phyloP scores from a whole-genome alignment of 2,888 invertebrate species.

The Tetanocera ferruginea region DNA sequence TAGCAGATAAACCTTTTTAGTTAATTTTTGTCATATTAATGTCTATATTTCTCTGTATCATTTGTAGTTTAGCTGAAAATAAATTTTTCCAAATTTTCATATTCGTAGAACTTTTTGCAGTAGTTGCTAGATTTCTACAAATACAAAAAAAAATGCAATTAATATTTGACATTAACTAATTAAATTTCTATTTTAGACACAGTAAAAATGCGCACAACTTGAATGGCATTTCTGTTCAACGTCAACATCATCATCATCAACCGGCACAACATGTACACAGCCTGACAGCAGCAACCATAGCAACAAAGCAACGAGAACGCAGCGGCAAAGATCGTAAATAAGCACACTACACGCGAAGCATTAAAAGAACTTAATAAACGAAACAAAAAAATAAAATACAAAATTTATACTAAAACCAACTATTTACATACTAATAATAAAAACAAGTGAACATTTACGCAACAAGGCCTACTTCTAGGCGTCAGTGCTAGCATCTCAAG shows the following conservation, averaged over 20 bases:
- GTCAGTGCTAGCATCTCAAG: neutral
- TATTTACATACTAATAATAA: neutral
- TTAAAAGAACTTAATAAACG: neutral
- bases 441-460: neutral
- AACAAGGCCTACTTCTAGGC: neutral
- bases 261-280: slow-evolving; percentile 45
- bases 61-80: slow-evolving; percentile 35
- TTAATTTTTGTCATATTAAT: neutral
- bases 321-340: slow-evolving; percentile 62
- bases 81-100: slow-evolving; percentile 4
- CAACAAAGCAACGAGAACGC: slow-evolving; percentile 56
- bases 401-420: neutral
- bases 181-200: slow-evolving; percentile 51
- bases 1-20: too few species aligned
- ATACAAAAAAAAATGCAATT: slow-evolving; percentile 15
- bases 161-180: slow-evolving; percentile 33
- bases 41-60: slow-evolving; percentile 2
- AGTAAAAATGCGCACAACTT: slow-evolving; percentile 62
- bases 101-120: slow-evolving; percentile 48
- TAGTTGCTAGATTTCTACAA: neutral
- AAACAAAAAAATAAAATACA: neutral
- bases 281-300: slow-evolving; percentile 56
- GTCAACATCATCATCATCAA: slow-evolving; percentile 50
- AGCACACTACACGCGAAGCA: neutral
- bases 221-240: slow-evolving; percentile 45